Evolutionary conservation across 2,888 invertebrate species (phyloP), one percentile per base, ranked within the genome.

Genomic region (Amphimallon solstitiale): DNA sequence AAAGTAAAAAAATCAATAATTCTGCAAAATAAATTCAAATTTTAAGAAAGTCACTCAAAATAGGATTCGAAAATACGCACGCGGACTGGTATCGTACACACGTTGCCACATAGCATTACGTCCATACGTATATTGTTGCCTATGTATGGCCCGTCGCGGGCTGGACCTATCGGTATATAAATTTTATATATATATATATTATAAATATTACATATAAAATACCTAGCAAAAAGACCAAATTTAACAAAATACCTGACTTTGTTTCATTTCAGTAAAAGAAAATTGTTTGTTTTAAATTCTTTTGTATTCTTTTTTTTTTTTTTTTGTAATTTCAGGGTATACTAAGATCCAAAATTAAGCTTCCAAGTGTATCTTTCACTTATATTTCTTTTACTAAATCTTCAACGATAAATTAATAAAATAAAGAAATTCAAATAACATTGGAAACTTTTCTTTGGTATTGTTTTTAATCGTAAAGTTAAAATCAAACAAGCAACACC

Each of bases 181-280:
- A n/a, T n/a, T n/a, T n/a, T 56, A 56, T 56, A 56, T 56, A 29
- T 29, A 9, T 29, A 29, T 29, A 29, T 29, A 29, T 29, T 29
- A 29, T 9, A n/a, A n/a, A n/a, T n/a, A n/a, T n/a, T n/a, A n/a
- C 6, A 48, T 23, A 35, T 38, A 15, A 17, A 21, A 38, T 35
- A 63, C 40, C 34, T 45, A 52, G 46, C 35, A 34, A 61, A 61
- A 66, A 66, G 60, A 60, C 59, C 60, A 66, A 66, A 61, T 51
- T 61, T 65, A 56, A 60, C 40, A 40, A 65, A 51, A 17, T 43
- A 63, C 49, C 15, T 43, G 29, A 38, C 40, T 37, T 49, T 19
- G 19, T 49, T 62, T 49, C 23, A 49, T 19, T 21, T 35, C 29
- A 9, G n/a, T n/a, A n/a, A 29, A 12, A 62, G 38, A 2, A 14